Conservation (phyloP, 2,888 invertebrate species). For the Ophion ventricosus region DNA sequence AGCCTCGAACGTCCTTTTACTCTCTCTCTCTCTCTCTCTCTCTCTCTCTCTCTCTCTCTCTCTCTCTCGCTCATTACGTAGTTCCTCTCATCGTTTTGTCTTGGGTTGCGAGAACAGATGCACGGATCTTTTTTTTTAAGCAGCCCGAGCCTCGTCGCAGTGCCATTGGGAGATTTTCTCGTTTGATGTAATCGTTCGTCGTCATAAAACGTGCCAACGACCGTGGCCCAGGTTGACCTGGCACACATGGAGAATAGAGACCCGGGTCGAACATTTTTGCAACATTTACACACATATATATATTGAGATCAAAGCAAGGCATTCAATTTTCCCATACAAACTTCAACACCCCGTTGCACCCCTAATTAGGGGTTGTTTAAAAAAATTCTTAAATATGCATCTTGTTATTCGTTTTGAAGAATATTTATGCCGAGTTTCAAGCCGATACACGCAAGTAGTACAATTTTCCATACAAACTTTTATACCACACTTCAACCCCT, state of each 20-base stretch:
- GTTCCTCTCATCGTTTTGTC: too few relatives aligned
- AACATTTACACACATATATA: not conserved
- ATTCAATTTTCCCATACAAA: too few relatives aligned
- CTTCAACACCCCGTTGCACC: too few relatives aligned
- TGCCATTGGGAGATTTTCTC: slow-evolving; percentile 18
- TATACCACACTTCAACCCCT: too few relatives aligned
- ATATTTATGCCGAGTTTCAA: too few relatives aligned
- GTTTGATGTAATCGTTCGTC: slow-evolving; percentile 44
- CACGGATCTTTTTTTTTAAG: slow-evolving; percentile 1
- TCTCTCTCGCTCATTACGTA: not conserved
- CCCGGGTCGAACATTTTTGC: not conserved
- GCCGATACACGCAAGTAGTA: too few relatives aligned
- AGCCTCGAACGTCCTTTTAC: slow-evolving; percentile 10
- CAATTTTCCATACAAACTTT: too few relatives aligned
- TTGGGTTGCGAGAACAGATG: slow-evolving; percentile 5
- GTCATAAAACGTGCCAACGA: slow-evolving; percentile 37
- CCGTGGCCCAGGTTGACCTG: not conserved
- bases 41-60: not conserved
- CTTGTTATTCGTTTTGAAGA: too few relatives aligned
- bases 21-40: not conserved
- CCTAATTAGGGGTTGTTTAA: too few relatives aligned
- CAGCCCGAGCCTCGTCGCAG: slow-evolving; percentile 24
- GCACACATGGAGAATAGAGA: not conserved
- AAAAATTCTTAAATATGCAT: too few relatives aligned
- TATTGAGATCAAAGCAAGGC: too few relatives aligned